phyloP scores from a whole-genome alignment of 1,140 invertebrate species.

The Eubasilissa regina region DNA sequence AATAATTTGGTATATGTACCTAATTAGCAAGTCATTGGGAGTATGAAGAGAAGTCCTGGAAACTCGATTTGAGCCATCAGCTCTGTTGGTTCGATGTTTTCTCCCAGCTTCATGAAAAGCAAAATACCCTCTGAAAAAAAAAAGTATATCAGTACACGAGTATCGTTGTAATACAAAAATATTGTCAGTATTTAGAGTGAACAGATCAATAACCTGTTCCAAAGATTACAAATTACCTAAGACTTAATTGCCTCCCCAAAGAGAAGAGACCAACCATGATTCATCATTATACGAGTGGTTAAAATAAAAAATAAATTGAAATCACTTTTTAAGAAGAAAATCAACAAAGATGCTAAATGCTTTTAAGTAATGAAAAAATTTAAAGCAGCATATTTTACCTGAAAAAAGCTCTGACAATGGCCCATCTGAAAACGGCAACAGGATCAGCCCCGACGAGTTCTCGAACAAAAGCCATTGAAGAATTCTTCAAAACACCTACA shows the following conservation, averaged over 20 bases:
- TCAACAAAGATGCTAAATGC: too few species aligned
- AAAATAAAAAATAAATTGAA: too few species aligned
- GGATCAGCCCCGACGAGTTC: constrained; percentile 95
- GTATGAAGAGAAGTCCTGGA: constrained; percentile 74
- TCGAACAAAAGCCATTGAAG: constrained; percentile 91
- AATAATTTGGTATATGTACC: constrained; percentile 68
- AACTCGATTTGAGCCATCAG: constrained; percentile 65
- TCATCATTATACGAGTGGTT: too few species aligned
- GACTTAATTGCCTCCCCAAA: too few species aligned
- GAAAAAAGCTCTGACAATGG: constrained; percentile 91
- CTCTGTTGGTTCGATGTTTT: constrained; percentile 74
- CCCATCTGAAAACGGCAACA: constrained; percentile 96
- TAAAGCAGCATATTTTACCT: constrained; percentile 61
- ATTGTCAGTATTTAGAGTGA: neutral
- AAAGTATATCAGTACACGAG: neutral
- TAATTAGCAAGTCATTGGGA: constrained; percentile 81
- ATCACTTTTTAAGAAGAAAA: too few species aligned
- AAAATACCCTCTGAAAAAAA: constrained; percentile 84
- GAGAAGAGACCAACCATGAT: too few species aligned
- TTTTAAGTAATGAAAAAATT: too few species aligned
- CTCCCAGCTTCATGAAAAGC: constrained; percentile 91
- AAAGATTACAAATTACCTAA: too few species aligned
- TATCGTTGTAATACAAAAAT: neutral
- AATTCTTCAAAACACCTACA: constrained; percentile 94
- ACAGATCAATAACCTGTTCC: too few species aligned